A percentile compares a stretch with the other conserved stretches of the same genome.
Evolutionary conservation across 2,888 invertebrate genomes (phyloP).

Genomic region (Drosophila rellima): DNA sequence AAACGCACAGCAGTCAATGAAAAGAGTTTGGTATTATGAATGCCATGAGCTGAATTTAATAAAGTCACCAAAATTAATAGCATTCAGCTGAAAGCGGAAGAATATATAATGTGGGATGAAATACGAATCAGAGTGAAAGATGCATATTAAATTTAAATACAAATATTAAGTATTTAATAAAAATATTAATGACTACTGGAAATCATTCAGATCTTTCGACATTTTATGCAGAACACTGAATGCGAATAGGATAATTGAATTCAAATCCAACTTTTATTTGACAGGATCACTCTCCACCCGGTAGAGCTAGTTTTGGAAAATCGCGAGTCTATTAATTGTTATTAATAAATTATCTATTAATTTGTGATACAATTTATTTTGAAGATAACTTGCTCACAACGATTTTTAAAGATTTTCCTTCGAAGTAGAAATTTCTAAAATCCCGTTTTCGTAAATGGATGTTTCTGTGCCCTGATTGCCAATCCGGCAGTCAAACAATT

Average conservation of each 20-base stretch:
- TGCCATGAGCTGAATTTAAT: slow-evolving; percentile 48
- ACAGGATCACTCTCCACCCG: no score
- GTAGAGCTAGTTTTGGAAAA: no score
- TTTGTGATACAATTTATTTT: no score
- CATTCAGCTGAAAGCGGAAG: background rate
- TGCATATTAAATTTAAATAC: background rate
- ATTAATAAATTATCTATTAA: no score
- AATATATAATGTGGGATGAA: background rate
- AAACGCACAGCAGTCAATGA: slow-evolving; percentile 32
- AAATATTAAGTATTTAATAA: background rate
- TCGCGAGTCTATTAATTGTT: no score
- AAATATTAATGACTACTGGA: background rate
- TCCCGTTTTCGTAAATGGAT: background rate
- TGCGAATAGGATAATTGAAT: background rate
- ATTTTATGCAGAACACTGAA: background rate
- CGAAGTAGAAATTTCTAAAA: background rate
- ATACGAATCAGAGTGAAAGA: background rate
- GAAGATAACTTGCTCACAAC: no score
- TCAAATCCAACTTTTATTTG: no score
- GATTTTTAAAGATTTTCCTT: background rate
- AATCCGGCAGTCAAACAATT: background rate
- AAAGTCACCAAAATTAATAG: slow-evolving; percentile 46
- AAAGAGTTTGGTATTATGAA: slow-evolving; percentile 44
- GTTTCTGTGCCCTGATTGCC: background rate
- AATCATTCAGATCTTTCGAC: background rate